Conservation (phyloP, 2,113 vertebrate species). For the Sebastes schlegelii region DNA sequence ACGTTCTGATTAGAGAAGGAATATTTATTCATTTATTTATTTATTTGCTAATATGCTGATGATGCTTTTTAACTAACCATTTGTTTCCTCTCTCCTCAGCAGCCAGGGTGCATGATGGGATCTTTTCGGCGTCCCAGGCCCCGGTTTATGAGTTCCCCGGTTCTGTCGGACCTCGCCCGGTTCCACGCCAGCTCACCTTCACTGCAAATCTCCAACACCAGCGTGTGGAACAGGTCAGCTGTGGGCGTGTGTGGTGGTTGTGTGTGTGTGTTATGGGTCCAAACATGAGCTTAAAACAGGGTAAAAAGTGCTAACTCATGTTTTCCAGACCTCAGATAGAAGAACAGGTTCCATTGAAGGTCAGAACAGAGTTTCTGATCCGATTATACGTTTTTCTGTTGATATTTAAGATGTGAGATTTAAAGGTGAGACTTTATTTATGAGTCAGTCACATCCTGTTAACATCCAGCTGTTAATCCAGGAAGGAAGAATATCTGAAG, state of each 20-base stretch:
- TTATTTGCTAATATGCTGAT: not conserved
- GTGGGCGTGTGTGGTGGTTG: not conserved
- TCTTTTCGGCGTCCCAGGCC: slow-evolving; percentile 83
- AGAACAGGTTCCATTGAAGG: not conserved
- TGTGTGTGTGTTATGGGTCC: not conserved
- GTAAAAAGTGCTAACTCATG: not conserved
- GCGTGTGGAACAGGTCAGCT: slow-evolving; percentile 94
- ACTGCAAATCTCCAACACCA: slow-evolving; percentile 90
- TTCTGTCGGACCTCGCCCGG: slow-evolving; percentile 92
- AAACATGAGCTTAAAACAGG: not conserved
- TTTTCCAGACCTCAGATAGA: not conserved
- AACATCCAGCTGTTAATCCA: too few relatives aligned
- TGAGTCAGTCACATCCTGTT: too few relatives aligned
- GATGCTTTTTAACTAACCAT: not conserved
- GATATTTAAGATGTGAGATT: too few relatives aligned
- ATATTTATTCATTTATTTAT: not conserved
- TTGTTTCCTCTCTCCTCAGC: slow-evolving; percentile 19
- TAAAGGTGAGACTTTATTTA: too few relatives aligned
- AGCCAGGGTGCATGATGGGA: slow-evolving; percentile 75
- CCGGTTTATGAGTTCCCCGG: slow-evolving; percentile 97
- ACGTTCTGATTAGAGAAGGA: not conserved
- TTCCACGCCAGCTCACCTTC: slow-evolving; percentile 79
- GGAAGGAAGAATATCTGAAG: too few relatives aligned
- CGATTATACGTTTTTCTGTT: too few relatives aligned
- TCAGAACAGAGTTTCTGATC: too few relatives aligned